Evolutionary conservation across 2,888 invertebrate genomes (phyloP).

Genomic region (Cephonodes hylas): DNA sequence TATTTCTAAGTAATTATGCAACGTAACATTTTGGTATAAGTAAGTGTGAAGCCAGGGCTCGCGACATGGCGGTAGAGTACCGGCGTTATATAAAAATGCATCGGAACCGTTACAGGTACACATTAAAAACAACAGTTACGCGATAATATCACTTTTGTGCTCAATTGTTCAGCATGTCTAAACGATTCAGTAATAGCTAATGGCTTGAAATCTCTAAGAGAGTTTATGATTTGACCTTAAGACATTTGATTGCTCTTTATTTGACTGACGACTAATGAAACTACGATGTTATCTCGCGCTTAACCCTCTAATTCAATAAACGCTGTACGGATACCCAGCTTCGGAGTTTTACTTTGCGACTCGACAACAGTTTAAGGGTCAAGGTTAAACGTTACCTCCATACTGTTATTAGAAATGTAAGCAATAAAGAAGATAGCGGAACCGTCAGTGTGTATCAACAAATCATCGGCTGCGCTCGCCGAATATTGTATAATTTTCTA

Average conservation of each 20-base stretch:
- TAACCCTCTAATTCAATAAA: constrained; percentile 48
- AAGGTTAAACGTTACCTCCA: constrained; percentile 47
- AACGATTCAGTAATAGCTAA: constrained; percentile 27
- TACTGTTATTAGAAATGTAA: constrained; percentile 37
- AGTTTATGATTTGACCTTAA: constrained; percentile 42
- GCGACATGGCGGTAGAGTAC: not conserved
- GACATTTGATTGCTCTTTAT: constrained; percentile 39
- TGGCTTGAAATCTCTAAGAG: constrained; percentile 29
- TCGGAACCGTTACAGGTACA: not conserved
- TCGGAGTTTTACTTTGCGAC: constrained; percentile 28
- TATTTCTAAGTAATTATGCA: no score
- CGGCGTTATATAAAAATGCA: not conserved
- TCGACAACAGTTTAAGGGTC: constrained; percentile 40
- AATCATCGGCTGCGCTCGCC: constrained; percentile 36
- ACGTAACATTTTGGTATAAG: no score
- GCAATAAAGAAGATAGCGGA: constrained; percentile 42
- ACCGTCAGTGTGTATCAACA: constrained; percentile 28
- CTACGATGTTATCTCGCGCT: constrained; percentile 39
- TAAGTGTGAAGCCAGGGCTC: not conserved
- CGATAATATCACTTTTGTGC: constrained; percentile 10
- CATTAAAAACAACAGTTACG: not conserved
- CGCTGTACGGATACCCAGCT: constrained; percentile 35
- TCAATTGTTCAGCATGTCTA: constrained; percentile 25
- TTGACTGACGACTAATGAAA: constrained; percentile 42
- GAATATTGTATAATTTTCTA: constrained; percentile 45